phyloP scores from a whole-genome alignment of 2,888 invertebrate species.

The Platycheirus albimanus region DNA sequence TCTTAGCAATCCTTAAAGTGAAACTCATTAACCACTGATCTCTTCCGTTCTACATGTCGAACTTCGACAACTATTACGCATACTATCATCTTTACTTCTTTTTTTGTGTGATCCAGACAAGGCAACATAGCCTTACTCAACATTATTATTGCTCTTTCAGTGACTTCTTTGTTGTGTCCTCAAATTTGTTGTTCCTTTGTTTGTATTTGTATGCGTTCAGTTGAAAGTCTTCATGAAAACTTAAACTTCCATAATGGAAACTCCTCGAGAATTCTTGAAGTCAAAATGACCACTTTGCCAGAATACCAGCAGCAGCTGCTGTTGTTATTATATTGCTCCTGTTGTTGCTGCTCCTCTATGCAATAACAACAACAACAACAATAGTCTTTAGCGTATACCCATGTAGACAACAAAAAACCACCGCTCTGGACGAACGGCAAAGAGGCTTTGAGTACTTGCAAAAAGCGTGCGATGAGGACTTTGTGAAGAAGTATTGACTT shows the following conservation, averaged over 20 bases:
- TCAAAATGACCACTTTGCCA: slow-evolving; percentile 63
- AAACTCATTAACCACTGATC: slow-evolving; percentile 74
- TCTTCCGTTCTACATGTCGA: slow-evolving; percentile 71
- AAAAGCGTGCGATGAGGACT: slow-evolving; percentile 71
- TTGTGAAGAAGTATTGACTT: slow-evolving; percentile 67
- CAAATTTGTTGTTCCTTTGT: slow-evolving; percentile 15
- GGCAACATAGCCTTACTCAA: slow-evolving; percentile 1
- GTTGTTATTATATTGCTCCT: slow-evolving; percentile 53
- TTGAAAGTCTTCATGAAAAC: slow-evolving; percentile 66
- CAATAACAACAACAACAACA: slow-evolving; percentile 44
- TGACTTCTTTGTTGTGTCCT: slow-evolving; percentile 66
- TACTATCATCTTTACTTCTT: slow-evolving; percentile 40
- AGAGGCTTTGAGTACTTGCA: slow-evolving; percentile 45
- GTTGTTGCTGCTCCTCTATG: slow-evolving; percentile 46
- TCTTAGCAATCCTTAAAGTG: slow-evolving; percentile 67
- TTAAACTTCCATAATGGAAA: slow-evolving; percentile 69
- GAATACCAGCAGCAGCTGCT: slow-evolving; percentile 52
- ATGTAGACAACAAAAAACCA: slow-evolving; percentile 51
- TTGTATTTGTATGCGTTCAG: neutral
- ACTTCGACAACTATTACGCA: slow-evolving; percentile 42
- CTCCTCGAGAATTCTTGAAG: slow-evolving; percentile 62
- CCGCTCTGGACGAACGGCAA: slow-evolving; percentile 34
- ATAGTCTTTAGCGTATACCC: neutral
- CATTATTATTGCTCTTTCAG: slow-evolving; percentile 27
- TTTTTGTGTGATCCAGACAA: too few relatives aligned